Conservation (phyloP, 2,113 vertebrate genomes). For the Nothobranchius kuhntae region DNA sequence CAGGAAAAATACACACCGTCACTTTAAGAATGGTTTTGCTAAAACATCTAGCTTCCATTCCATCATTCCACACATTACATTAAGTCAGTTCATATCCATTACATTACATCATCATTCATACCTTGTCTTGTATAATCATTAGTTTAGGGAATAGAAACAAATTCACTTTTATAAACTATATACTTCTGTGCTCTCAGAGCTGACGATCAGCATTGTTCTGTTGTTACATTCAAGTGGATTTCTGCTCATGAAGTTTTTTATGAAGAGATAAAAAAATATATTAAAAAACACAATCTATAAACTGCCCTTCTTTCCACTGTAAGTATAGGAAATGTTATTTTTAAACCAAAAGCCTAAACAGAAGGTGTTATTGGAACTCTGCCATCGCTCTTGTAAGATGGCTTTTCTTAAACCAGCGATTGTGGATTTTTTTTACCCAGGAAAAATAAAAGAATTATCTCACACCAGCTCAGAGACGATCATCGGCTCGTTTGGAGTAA, state of each 20-base stretch:
- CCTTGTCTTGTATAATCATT: too few species aligned
- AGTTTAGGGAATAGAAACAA: too few species aligned
- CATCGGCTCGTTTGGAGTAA: slow-evolving; percentile 1
- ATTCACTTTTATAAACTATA: too few species aligned
- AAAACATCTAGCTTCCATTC: too few species aligned
- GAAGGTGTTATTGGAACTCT: background rate
- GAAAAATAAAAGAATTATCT: background rate
- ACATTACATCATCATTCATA: too few species aligned
- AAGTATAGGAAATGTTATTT: background rate
- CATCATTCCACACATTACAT: too few species aligned
- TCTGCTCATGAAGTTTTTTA: background rate
- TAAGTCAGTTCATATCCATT: too few species aligned
- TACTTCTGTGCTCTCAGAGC: slow-evolving; percentile 1
- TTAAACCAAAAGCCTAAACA: background rate
- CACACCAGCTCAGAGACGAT: background rate
- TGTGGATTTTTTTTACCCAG: background rate
- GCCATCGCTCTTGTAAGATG: background rate
- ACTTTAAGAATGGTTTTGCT: too few species aligned
- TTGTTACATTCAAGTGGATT: slow-evolving; percentile 1
- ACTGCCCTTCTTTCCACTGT: too few species aligned
- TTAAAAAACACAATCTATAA: background rate
- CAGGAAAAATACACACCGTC: too few species aligned
- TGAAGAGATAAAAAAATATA: background rate
- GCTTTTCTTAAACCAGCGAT: background rate
- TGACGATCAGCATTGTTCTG: slow-evolving; percentile 3